Evolutionary conservation across 2,797 vertebrate species (phyloP).

Genomic region (Psittacula derbiana): DNA sequence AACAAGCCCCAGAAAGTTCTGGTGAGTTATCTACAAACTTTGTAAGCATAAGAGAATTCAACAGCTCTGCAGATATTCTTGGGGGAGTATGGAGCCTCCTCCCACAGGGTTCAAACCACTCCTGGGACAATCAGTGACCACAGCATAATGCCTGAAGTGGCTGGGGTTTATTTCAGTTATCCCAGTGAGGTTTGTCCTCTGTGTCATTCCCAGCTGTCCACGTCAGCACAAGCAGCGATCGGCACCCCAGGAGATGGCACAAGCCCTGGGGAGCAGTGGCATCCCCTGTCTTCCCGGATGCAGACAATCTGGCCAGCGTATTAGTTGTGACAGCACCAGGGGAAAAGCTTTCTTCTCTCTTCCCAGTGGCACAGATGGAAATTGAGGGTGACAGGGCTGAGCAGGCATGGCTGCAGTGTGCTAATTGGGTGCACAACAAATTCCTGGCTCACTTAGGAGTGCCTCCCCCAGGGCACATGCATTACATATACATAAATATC

Average conservation of each 20-base stretch:
- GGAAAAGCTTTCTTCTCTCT: neutral
- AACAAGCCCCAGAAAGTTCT: neutral
- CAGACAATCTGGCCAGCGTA: neutral
- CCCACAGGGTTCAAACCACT: neutral
- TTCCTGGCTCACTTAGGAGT: neutral
- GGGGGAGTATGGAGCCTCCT: rapidly evolving
- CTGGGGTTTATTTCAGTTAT: neutral
- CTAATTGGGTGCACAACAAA: neutral
- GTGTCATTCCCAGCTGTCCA: neutral
- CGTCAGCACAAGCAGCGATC: neutral
- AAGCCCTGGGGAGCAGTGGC: neutral
- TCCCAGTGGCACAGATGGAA: neutral
- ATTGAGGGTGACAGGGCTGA: neutral
- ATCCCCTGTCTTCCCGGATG: neutral
- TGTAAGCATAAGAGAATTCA: neutral
- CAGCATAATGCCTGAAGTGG: neutral
- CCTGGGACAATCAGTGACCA: neutral
- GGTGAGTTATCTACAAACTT: neutral
- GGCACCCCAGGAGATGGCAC: neutral
- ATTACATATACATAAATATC: neutral
- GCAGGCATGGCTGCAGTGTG: neutral
- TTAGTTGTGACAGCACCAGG: neutral
- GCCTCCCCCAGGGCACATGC: neutral
- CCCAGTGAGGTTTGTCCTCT: neutral
- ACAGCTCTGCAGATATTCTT: neutral